Percentiles rank a stretch among this genome's conserved stretches.
phyloP scores from a whole-genome alignment of 2,888 invertebrate genomes.

The Ophion slaviceki region DNA sequence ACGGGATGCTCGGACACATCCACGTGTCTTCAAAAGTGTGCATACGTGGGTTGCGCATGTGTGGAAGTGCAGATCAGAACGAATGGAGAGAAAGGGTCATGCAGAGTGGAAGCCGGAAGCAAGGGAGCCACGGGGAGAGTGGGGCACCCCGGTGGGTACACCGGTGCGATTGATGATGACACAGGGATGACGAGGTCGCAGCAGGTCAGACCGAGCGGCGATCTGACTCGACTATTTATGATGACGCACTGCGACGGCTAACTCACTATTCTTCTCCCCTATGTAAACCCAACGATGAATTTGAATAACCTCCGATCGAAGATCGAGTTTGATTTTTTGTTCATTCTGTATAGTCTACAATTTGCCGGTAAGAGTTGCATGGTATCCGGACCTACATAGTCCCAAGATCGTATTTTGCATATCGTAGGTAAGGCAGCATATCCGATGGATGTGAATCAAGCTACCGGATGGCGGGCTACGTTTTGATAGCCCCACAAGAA shows the following conservation, averaged over 20 bases:
- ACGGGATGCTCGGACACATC: slow-evolving; percentile 12
- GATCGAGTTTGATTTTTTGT: background rate
- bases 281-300: slow-evolving; percentile 12
- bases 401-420: background rate
- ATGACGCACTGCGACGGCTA: slow-evolving; percentile 78
- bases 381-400: background rate
- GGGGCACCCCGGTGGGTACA: slow-evolving; percentile 22
- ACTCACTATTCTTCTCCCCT: slow-evolving; percentile 38
- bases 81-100: slow-evolving; percentile 31
- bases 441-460: no score
- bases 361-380: background rate
- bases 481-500: no score
- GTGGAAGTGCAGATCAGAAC: slow-evolving; percentile 1
- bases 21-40: background rate
- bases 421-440: no score
- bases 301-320: slow-evolving; percentile 24
- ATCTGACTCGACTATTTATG: slow-evolving; percentile 75
- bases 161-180: slow-evolving; percentile 70
- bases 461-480: no score
- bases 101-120: slow-evolving; percentile 46
- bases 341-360: background rate
- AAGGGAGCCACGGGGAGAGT: slow-evolving; percentile 36
- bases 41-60: slow-evolving; percentile 12
- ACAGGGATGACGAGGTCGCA: slow-evolving; percentile 69
- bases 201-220: slow-evolving; percentile 51